phyloP scores from a whole-genome alignment of 2,113 vertebrate species.

The Melanotaenia duboulayi region DNA sequence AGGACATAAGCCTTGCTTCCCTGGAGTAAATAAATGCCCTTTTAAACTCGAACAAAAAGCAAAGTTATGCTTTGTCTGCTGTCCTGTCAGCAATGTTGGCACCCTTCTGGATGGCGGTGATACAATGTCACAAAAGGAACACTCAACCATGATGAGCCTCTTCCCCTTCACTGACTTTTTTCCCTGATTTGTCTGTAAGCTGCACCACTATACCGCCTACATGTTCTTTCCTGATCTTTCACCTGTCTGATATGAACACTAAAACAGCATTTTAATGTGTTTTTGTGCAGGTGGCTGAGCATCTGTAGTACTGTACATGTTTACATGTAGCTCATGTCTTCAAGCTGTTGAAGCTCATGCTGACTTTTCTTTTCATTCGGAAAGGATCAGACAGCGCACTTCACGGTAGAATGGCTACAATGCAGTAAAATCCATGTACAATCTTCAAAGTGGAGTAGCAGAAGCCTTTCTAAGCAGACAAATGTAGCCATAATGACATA shows the following conservation, averaged over 20 bases:
- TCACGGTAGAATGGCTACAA: conserved; percentile 16
- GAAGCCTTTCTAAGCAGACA: conserved; percentile 6
- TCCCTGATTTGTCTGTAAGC: conserved; percentile 6
- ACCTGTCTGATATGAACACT: not conserved
- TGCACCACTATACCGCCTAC: conserved; percentile 13
- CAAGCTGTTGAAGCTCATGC: conserved; percentile 26
- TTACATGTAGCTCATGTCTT: conserved; percentile 11
- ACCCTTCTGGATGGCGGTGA: conserved; percentile 40
- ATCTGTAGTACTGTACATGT: not conserved
- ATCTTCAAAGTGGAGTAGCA: conserved; percentile 45
- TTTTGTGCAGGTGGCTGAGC: conserved; percentile 24
- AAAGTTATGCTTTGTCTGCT: conserved; percentile 11
- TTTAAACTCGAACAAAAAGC: conserved; percentile 26
- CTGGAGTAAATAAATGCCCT: conserved; percentile 32
- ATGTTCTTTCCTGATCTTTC: conserved; percentile 33
- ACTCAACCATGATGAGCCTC: conserved; percentile 36
- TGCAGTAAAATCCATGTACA: conserved; percentile 29
- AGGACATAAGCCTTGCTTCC: conserved; percentile 26
- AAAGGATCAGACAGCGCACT: conserved; percentile 14
- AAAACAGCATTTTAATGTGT: conserved; percentile 15
- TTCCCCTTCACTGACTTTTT: conserved; percentile 26
- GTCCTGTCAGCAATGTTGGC: conserved; percentile 13
- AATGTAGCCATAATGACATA: conserved; percentile 34
- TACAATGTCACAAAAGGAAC: conserved; percentile 37
- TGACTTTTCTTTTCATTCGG: conserved; percentile 20